Evolutionary conservation across 2,797 vertebrate genomes (phyloP).

Genomic region (Corythornis leucogaster): DNA sequence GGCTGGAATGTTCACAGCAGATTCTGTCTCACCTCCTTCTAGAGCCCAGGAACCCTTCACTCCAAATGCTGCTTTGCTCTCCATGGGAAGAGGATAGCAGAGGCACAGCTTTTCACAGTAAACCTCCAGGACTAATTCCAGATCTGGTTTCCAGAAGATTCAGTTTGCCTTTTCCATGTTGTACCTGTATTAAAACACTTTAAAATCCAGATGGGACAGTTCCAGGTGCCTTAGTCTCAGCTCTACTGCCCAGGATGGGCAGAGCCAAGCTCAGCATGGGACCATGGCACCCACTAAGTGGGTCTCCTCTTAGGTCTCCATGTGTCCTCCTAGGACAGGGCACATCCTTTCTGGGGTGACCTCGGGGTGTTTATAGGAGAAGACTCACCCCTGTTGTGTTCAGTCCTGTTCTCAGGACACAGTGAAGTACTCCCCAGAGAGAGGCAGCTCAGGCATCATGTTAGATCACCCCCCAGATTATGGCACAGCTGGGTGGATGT

Average conservation of each 20-base stretch:
- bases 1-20: not conserved
- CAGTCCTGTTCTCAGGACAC: not conserved
- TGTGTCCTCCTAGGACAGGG: not conserved
- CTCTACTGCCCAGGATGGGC: not conserved
- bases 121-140: not conserved
- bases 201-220: not conserved
- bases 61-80: not conserved
- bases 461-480: not conserved
- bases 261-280: not conserved
- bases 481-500: not conserved
- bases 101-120: not conserved
- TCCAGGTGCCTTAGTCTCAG: not conserved
- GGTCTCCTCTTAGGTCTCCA: not conserved
- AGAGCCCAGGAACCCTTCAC: not conserved
- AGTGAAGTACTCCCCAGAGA: not conserved
- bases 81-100: not conserved
- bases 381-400: not conserved
- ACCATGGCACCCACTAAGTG: not conserved
- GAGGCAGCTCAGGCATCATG: not conserved
- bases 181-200: not conserved
- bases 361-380: not conserved
- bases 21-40: not conserved
- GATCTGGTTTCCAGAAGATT: not conserved
- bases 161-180: rapidly evolving
- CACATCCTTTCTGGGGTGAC: not conserved